Evolutionary conservation across 2,888 invertebrate species (phyloP).

Genomic region (Gastrophysa polygoni): DNA sequence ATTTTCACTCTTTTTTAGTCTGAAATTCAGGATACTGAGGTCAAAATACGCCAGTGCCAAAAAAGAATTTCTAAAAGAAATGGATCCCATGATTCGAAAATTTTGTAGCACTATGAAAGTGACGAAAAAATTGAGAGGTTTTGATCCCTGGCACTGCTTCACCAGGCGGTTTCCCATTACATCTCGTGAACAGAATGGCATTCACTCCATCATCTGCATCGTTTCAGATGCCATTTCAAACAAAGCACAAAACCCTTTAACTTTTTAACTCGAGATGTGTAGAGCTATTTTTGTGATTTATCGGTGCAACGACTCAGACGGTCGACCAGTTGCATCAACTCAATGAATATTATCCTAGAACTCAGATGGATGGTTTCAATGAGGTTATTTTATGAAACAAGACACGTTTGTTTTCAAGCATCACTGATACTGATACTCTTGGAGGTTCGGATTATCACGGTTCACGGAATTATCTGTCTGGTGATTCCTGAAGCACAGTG

Average conservation of each 20-base stretch:
- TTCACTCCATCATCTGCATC: neutral
- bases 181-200: neutral
- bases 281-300: constrained; percentile 23
- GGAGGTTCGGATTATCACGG: too few relatives aligned
- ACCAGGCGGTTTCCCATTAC: neutral
- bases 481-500: too few relatives aligned
- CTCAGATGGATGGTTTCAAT: constrained; percentile 1
- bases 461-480: too few relatives aligned
- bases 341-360: constrained; percentile 12
- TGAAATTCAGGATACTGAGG: too few relatives aligned
- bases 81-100: too few relatives aligned
- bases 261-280: constrained; percentile 15
- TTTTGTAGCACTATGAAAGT: too few relatives aligned
- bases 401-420: constrained; percentile 8
- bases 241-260: constrained; percentile 12
- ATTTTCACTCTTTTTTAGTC: too few relatives aligned
- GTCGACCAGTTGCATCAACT: constrained; percentile 18
- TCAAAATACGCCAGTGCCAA: too few relatives aligned
- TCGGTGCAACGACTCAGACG: constrained; percentile 20
- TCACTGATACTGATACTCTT: too few relatives aligned
- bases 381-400: constrained; percentile 20
- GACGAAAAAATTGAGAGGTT: too few relatives aligned
- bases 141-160: too few relatives aligned
- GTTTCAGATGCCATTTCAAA: neutral
- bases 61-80: too few relatives aligned